Conservation (phyloP, 2,888 invertebrate species). For the Lampropteryx suffumata region DNA sequence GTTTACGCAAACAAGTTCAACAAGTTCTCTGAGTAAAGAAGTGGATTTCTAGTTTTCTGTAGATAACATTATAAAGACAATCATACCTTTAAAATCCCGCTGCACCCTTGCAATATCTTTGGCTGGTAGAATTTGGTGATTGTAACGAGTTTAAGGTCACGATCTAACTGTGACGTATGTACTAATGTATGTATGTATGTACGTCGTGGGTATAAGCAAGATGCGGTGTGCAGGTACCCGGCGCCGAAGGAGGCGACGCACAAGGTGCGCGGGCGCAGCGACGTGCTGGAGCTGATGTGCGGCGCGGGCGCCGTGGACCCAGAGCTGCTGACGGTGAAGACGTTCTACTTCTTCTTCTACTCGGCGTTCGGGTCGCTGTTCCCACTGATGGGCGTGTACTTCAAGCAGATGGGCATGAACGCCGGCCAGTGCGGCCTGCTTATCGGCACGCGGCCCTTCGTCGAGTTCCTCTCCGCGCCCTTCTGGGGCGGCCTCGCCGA, state of each 20-base stretch:
- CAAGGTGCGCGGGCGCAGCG: slow-evolving; percentile 94
- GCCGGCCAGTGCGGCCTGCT: slow-evolving; percentile 96
- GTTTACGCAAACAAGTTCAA: too few relatives aligned
- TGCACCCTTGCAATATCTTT: too few relatives aligned
- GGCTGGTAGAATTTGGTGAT: too few relatives aligned
- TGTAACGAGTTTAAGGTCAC: too few relatives aligned
- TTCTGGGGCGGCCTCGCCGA: slow-evolving; percentile 99
- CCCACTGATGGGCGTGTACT: slow-evolving; percentile 99
- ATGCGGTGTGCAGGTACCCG: slow-evolving; percentile 85
- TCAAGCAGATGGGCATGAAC: slow-evolving; percentile 99
- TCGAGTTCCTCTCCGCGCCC: slow-evolving; percentile 98
- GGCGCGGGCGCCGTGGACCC: slow-evolving; percentile 92
- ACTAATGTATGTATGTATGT: too few relatives aligned
- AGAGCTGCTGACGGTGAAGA: slow-evolving; percentile 96
- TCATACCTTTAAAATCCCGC: too few relatives aligned
- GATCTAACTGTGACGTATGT: too few relatives aligned
- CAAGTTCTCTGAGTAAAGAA: too few relatives aligned
- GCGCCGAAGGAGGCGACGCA: slow-evolving; percentile 94
- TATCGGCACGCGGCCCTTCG: slow-evolving; percentile 98
- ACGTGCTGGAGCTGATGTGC: slow-evolving; percentile 91
- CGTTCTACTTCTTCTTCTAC: slow-evolving; percentile 99
- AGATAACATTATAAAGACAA: too few relatives aligned
- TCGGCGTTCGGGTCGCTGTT: slow-evolving; percentile 99
- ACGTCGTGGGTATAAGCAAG: too few relatives aligned
- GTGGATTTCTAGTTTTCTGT: too few relatives aligned